These are phyloP conservation scores for Myiagra hebetior DNA, from an alignment of 2,113 vertebrate genomes.

Conservation along the genomic window DNA sequence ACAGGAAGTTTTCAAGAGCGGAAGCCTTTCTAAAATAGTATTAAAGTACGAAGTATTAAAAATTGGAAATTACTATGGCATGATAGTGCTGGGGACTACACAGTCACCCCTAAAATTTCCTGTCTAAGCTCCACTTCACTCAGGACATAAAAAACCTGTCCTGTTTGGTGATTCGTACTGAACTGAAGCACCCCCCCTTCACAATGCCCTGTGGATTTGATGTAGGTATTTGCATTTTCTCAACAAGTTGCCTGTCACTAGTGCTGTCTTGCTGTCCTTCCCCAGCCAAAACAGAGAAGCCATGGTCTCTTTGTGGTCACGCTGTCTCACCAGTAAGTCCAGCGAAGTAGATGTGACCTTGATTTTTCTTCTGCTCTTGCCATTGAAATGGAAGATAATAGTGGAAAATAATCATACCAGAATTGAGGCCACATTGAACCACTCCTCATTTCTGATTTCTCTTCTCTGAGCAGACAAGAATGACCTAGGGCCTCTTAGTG, in stretches of 20 bases:
- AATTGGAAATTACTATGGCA: background rate
- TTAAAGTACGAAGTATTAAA: background rate
- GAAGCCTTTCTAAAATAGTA: background rate
- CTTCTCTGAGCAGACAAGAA: conserved; percentile 73
- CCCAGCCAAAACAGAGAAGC: background rate
- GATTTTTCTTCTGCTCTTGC: background rate
- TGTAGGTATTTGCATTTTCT: background rate
- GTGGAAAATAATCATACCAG: background rate
- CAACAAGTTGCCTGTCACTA: background rate
- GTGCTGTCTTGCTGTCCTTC: background rate
- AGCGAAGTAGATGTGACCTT: background rate
- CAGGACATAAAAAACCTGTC: background rate
- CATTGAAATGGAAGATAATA: too few species aligned
- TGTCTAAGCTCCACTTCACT: background rate
- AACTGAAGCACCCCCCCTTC: background rate
- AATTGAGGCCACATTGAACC: background rate
- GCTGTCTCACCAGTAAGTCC: background rate
- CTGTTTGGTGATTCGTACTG: background rate
- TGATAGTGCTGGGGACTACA: background rate
- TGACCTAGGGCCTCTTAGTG: conserved; percentile 71
- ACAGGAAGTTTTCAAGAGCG: background rate
- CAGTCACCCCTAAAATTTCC: background rate
- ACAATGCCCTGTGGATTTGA: background rate
- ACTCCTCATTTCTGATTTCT: conserved; percentile 67
- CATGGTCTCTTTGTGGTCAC: background rate